phyloP scores from a whole-genome alignment of 2,113 vertebrate genomes.

The Phrynosoma blainvillii region DNA sequence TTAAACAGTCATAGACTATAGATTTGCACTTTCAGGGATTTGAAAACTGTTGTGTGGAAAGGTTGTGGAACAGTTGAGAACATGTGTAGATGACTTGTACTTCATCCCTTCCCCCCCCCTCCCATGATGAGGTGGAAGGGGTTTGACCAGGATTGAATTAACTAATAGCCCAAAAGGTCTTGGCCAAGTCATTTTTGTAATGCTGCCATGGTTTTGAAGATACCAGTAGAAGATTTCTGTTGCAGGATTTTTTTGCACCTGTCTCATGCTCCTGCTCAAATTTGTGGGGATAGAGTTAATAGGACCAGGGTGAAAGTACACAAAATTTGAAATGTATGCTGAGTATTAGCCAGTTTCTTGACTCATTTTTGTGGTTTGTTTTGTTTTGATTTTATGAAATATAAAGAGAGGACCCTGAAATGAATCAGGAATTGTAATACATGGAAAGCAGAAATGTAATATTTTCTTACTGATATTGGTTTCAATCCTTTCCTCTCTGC shows the following conservation, averaged over 20 bases:
- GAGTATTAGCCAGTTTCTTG: not conserved
- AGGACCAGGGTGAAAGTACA: not conserved
- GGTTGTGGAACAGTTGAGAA: not conserved
- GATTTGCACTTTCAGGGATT: not conserved
- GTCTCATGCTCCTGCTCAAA: not conserved
- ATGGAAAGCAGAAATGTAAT: not conserved
- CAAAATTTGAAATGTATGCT: not conserved
- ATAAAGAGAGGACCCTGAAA: not conserved
- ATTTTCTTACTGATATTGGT: not conserved
- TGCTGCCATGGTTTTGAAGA: not conserved
- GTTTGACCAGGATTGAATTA: not conserved
- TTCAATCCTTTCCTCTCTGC: not conserved
- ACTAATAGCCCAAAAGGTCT: not conserved
- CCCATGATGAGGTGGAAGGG: not conserved
- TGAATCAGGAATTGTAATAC: no score
- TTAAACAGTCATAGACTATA: slow-evolving; percentile 14
- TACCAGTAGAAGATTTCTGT: not conserved
- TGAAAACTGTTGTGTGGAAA: not conserved
- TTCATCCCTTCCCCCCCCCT: not conserved
- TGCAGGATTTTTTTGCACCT: not conserved
- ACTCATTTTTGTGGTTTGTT: no score
- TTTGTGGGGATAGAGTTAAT: not conserved
- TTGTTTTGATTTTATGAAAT: not conserved
- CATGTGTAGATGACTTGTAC: no score
- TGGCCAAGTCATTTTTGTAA: not conserved